phyloP scores from a whole-genome alignment of 2,113 vertebrate genomes.

The Erythrolamprus reginae region DNA sequence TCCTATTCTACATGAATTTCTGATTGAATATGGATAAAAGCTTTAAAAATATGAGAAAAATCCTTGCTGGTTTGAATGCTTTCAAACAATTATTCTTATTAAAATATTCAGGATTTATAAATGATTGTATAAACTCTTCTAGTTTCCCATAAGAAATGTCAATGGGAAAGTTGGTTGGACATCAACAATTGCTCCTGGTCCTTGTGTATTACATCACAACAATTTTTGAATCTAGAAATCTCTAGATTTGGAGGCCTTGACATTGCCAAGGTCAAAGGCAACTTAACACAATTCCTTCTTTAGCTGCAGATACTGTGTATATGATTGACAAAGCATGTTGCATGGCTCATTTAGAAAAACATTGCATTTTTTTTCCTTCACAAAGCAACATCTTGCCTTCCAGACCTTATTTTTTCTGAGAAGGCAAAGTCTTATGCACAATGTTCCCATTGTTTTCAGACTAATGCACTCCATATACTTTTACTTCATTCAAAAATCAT shows the following conservation, averaged over 20 bases:
- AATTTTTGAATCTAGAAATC: too few species aligned
- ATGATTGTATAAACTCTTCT: not conserved
- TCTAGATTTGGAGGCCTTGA: not conserved
- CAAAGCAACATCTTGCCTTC: not conserved
- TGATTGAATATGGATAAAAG: not conserved
- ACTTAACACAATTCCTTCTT: not conserved
- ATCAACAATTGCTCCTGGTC: too few species aligned
- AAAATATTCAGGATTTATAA: not conserved
- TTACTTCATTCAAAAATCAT: not conserved
- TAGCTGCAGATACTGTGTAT: not conserved
- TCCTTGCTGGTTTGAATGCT: not conserved
- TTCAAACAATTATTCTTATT: not conserved
- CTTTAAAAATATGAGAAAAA: not conserved
- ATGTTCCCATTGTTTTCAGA: not conserved
- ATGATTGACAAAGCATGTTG: not conserved
- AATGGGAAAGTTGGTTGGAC: too few species aligned
- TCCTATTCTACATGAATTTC: not conserved
- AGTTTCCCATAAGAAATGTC: too few species aligned
- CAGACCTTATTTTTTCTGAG: not conserved
- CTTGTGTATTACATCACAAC: too few species aligned
- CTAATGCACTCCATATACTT: not conserved
- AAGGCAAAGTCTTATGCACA: not conserved
- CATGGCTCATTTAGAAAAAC: not conserved
- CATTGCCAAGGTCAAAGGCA: not conserved
- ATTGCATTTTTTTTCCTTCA: not conserved